Percentiles rank a stretch among this genome's conserved stretches.
phyloP scores from a whole-genome alignment of 2,113 vertebrate genomes.

The Clupea harengus region DNA sequence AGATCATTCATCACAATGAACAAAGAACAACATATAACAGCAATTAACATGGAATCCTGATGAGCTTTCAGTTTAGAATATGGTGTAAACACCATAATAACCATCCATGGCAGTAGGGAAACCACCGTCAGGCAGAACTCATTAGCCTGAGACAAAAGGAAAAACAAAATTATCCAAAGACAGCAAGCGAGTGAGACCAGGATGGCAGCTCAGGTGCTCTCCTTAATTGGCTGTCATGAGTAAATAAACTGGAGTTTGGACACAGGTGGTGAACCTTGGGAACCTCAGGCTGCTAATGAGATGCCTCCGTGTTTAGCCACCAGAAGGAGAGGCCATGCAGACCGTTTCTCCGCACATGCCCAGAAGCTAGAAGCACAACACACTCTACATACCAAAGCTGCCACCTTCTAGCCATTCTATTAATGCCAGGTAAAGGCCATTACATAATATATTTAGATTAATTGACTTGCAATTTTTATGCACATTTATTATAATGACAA shows the following conservation, averaged over 20 bases:
- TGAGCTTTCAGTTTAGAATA: neutral
- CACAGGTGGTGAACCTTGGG: neutral
- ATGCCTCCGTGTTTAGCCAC: neutral
- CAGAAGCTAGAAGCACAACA: neutral
- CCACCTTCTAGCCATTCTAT: neutral
- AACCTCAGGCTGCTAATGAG: neutral
- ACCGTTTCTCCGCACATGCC: neutral
- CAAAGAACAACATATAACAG: neutral
- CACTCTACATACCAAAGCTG: neutral
- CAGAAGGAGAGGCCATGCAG: neutral
- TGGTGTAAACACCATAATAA: constrained; percentile 1
- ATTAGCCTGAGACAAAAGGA: neutral
- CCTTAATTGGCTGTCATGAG: constrained; percentile 6
- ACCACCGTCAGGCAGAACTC: neutral
- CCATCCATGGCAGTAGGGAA: neutral
- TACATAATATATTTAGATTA: neutral
- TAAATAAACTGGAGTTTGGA: neutral
- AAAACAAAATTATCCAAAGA: neutral
- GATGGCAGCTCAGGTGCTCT: neutral
- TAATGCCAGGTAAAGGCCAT: neutral
- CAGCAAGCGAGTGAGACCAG: neutral
- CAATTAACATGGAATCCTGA: neutral
- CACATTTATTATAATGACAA: neutral
- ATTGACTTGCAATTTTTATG: neutral
- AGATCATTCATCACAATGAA: neutral